Conservation (phyloP, 37 sponge, comb jelly and placozoan species). For the Haliclona indistincta region DNA sequence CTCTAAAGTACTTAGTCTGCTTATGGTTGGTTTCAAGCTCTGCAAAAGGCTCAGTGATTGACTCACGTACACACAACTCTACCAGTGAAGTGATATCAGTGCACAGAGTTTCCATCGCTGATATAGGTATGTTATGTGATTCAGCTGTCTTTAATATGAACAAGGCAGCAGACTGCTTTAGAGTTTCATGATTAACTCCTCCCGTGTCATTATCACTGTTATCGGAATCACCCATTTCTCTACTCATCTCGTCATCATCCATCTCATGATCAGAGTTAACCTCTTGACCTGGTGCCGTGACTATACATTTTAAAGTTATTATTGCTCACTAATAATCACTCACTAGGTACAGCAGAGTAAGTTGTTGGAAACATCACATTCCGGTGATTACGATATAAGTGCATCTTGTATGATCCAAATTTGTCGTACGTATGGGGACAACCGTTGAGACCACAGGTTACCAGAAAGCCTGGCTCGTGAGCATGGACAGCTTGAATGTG, state of each 20-base stretch:
- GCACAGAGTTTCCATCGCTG: conserved; percentile 16
- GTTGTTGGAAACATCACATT: neutral
- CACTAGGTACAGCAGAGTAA: neutral
- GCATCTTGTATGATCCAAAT: conserved; percentile 6
- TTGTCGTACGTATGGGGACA: conserved; percentile 21
- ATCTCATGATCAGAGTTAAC: no score
- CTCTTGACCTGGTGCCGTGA: no score
- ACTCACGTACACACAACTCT: neutral
- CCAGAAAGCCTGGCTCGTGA: conserved; percentile 12
- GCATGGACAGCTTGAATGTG: conserved; percentile 35
- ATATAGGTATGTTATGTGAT: conserved; percentile 1
- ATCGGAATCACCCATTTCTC: neutral
- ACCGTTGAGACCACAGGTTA: conserved; percentile 35
- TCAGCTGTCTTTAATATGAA: conserved; percentile 28
- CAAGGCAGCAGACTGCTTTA: conserved; percentile 27
- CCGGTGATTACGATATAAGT: conserved; percentile 19
- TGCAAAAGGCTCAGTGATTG: conserved; percentile 13
- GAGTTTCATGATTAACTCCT: neutral
- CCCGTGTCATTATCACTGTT: neutral
- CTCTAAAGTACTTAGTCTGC: conserved; percentile 31
- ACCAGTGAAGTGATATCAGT: neutral
- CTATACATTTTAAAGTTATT: neutral
- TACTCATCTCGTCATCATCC: neutral
- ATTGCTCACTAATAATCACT: no score
- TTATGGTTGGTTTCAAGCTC: conserved; percentile 13